Evolutionary conservation across 2,113 vertebrate species (phyloP), one percentile per base, ranked within the genome.

Genomic region (Sceloporus tristichus): DNA sequence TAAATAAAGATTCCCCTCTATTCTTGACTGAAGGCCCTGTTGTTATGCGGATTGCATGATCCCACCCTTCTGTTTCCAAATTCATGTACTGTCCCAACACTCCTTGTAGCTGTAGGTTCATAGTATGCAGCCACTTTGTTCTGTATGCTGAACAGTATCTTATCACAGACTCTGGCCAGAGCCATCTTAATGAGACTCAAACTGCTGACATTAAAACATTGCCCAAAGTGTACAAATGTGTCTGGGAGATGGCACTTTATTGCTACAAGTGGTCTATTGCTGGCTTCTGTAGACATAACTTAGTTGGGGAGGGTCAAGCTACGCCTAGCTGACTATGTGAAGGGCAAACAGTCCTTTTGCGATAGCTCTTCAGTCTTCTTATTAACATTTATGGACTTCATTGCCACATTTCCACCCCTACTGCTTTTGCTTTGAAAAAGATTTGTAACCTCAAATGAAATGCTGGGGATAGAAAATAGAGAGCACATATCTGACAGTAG

Each of bases 131-230:
- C 86, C 40, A 13, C 73, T 95, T 86, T 71, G 21, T 29, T 87
- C 90, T 56, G 2, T 82, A 62, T 53, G 56, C 66, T 85, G 91
- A 91, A 90, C 42, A 53, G 73, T 91, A 42, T 90, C 85, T 92
- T 92, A 94, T 85, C 0, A 0, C 54, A 79, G 75, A 25, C 66
- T 92, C 2, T 87, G 90, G 56, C 90, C 79, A 91, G 80, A 93
- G 40, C 5, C n/a, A 19, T 85, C 87, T 89, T 88, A 89, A 90
- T 91, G 81, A 87, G 87, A 34, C 80, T 87, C 85, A 91, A 11
- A 83, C 7, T 85, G 76, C 11, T 87, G 85, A 87, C 79, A 88
- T 88, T 87, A 88, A 92, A 95, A 88, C 27, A 92, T 93, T 79
- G 66, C 80, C 56, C 87, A 75, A 71, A 74, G 65, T 42, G 91